Conservation (phyloP, 2,113 vertebrate genomes). For the Hippocampus guttulatus region DNA sequence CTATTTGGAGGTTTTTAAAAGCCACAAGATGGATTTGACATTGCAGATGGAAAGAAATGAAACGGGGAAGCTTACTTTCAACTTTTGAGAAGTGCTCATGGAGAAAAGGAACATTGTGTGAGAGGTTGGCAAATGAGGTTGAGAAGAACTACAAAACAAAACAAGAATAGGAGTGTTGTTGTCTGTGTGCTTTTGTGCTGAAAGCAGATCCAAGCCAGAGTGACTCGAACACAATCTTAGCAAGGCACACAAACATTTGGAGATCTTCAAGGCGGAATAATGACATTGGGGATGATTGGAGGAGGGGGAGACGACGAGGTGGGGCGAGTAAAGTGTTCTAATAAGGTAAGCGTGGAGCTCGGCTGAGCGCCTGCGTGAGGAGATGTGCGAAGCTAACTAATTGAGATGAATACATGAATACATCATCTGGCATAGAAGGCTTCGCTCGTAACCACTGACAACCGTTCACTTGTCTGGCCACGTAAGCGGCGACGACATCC, state of each 20-base stretch:
- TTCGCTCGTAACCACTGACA: conserved; percentile 63
- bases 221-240: conserved; percentile 48
- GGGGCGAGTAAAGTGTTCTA: conserved; percentile 59
- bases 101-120: conserved; percentile 23
- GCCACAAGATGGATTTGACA: conserved; percentile 39
- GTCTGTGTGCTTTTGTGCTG: conserved; percentile 39
- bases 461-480: conserved; percentile 61
- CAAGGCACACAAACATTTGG: conserved; percentile 21
- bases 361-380: conserved; percentile 56
- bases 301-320: neutral
- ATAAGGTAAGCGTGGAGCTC: conserved; percentile 60
- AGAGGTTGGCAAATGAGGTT: conserved; percentile 32
- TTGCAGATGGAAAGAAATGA: conserved; percentile 36
- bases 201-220: conserved; percentile 58
- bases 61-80: conserved; percentile 37
- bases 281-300: neutral
- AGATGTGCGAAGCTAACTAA: conserved; percentile 60
- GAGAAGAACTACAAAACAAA: conserved; percentile 21
- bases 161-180: conserved; percentile 49
- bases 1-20: conserved; percentile 38
- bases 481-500: conserved; percentile 47
- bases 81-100: conserved; percentile 29
- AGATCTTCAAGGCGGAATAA: conserved; percentile 4
- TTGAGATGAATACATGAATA: conserved; percentile 74
- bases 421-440: conserved; percentile 55